Base-by-base conservation (phyloP, 2,888 invertebrate genomes). In the Notodonta dromedarius region DNA sequence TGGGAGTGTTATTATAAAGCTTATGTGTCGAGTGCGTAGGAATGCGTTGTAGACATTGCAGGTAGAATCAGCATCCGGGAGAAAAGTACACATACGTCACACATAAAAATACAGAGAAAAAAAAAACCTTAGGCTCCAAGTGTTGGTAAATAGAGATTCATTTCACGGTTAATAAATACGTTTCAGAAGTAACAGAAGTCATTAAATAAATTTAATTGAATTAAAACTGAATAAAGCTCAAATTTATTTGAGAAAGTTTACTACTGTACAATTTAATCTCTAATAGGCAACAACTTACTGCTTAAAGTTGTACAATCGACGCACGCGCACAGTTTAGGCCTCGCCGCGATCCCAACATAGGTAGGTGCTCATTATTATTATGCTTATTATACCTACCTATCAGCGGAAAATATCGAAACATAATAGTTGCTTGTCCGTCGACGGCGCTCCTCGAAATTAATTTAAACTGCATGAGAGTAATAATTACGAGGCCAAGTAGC, bases 391-490 rank as follows among this genome's bases (percentile, higher is more conserved):
- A 24, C 24, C 24, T 24, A 24, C 24, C 24, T 85, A 86, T 84
- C 86, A 84, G 78, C 73, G 65, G 79, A 82, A 77, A 84, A 85
- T 87, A 87, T 86, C 82, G 35, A 78, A 82, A 81, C 84, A 78
- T 89, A 88, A 88, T 86, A 78, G 82, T 71, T 67, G 77, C 78
- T 77, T 80, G 85, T 84, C 78, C 70, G 79, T 70, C 70, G 79
- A 69, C 79, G 83, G 83, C 84, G 84, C 85, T 83, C 85, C 86
- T 80, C 82, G 83, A 84, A 89, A 91, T 91, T 89, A 90, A 91
- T 90, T 91, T 89, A 88, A 88, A 90, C 86, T 89, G 87, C 86
- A 88, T 88, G 83, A 86, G 86, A 87, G 85, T 80, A 82, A 86
- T 86, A 87, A 88, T 89, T 87, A 85, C 82, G 70, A 74, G 74